Evolutionary conservation across 1,140 invertebrate genomes (phyloP).

Genomic region (Sinonovacula constricta): DNA sequence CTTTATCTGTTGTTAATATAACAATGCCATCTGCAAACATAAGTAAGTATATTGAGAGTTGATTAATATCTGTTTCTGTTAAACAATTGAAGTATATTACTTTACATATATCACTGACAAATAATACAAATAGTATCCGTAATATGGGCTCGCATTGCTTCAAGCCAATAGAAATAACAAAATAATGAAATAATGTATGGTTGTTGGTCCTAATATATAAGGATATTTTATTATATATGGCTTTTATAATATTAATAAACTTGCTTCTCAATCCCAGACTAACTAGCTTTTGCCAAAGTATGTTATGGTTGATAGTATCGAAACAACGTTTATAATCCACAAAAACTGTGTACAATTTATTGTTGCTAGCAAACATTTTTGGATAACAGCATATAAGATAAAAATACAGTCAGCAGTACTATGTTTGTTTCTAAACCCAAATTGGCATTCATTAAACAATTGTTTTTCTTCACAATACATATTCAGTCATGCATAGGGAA

Average conservation of each 20-base stretch:
- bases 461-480: slow-evolving; percentile 13
- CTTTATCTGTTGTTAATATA: slow-evolving; percentile 6
- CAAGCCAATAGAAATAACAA: slow-evolving; percentile 9
- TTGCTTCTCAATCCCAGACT: slow-evolving; percentile 6
- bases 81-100: no score
- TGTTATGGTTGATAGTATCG: slow-evolving; percentile 7
- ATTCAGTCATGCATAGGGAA: slow-evolving; percentile 1
- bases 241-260: slow-evolving; percentile 13
- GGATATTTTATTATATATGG: slow-evolving; percentile 1
- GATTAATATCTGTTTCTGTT: slow-evolving; percentile 6
- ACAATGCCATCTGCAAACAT: no score
- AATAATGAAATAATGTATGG: no score
- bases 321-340: no score
- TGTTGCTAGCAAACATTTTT: no score
- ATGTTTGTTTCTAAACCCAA: no score
- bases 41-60: no score
- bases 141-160: slow-evolving; percentile 19
- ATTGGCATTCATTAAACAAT: slow-evolving; percentile 13
- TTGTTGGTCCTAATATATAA: slow-evolving; percentile 6
- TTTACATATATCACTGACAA: no score
- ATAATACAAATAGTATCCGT: not conserved
- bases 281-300: no score
- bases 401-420: slow-evolving; percentile 33
- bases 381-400: no score
- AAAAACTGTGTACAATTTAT: no score